Evolutionary conservation across 2,888 invertebrate genomes (phyloP).

Genomic region (Noctua fimbriata): DNA sequence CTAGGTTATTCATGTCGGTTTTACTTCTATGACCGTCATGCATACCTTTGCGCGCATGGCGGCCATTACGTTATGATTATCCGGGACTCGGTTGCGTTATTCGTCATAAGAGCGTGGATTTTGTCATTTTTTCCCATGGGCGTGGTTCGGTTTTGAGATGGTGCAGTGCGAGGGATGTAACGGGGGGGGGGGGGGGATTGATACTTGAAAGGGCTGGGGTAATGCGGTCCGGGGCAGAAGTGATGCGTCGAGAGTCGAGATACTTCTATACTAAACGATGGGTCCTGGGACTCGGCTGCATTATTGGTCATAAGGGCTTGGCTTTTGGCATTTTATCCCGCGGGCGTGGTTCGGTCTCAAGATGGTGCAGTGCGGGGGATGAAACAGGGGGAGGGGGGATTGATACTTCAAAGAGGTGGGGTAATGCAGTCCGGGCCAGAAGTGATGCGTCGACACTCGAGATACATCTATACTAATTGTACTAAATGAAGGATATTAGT

Average conservation of each 20-base stretch:
- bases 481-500: neutral
- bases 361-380: neutral
- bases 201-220: neutral
- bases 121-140: neutral
- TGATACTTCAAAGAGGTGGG: neutral
- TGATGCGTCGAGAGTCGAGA: neutral
- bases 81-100: neutral
- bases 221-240: neutral
- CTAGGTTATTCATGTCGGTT: neutral
- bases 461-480: neutral
- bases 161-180: neutral
- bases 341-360: neutral
- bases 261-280: neutral
- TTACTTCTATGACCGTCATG: too few relatives aligned
- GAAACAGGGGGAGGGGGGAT: neutral
- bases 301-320: neutral
- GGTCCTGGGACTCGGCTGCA: neutral
- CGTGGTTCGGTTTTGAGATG: constrained; percentile 2
- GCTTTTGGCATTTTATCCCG: neutral
- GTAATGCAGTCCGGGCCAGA: neutral
- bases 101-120: neutral
- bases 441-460: neutral
- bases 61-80: neutral
- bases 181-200: neutral
- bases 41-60: neutral